Evolutionary conservation across 2,888 invertebrate genomes (phyloP).

Genomic region (Cataglyphis altisquamis): DNA sequence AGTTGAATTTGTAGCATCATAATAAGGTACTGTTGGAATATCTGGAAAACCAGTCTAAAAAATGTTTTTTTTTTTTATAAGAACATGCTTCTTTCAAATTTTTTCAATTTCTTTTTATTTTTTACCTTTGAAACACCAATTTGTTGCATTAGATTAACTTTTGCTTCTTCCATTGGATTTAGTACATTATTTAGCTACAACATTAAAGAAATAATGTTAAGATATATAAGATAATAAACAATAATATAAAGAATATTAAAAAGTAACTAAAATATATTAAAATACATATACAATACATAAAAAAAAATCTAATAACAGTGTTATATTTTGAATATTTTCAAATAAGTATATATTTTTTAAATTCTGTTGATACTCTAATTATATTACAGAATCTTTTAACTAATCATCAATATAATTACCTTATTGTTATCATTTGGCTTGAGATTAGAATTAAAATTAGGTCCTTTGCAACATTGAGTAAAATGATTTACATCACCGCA

Average conservation of each 20-base stretch:
- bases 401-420: slow-evolving; percentile 24
- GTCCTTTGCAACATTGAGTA: slow-evolving; percentile 23
- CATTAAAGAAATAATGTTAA: neutral
- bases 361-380: neutral
- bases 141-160: neutral
- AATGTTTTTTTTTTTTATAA: neutral
- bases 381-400: neutral
- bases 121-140: neutral
- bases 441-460: neutral
- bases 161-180: neutral
- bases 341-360: neutral
- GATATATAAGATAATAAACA: too few species aligned
- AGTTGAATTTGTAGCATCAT: neutral
- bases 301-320: neutral
- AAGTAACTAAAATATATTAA: neutral
- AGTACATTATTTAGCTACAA: slow-evolving; percentile 27
- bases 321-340: neutral
- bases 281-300: neutral
- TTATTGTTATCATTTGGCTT: neutral
- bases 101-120: neutral
- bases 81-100: neutral
- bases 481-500: slow-evolving; percentile 66
- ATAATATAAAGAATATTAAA: too few species aligned
- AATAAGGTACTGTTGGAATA: slow-evolving; percentile 9
- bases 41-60: slow-evolving; percentile 28